Conservation (phyloP, 1,140 invertebrate genomes). For the Drosophila saltans region DNA sequence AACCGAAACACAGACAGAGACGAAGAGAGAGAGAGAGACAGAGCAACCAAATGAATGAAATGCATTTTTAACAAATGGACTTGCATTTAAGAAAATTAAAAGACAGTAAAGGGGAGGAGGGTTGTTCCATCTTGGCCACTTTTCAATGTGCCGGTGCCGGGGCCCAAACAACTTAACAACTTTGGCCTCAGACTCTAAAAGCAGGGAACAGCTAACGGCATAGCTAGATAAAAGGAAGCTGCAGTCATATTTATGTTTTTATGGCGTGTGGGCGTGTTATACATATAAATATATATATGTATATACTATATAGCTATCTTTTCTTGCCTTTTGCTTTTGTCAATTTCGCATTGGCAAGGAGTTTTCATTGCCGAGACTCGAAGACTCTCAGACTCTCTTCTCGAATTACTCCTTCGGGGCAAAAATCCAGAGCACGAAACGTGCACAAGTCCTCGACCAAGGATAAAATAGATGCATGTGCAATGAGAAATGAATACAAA, state of each 20-base stretch:
- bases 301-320: slow-evolving; percentile 1
- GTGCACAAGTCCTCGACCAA: slow-evolving; percentile 43
- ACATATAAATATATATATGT: neutral
- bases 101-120: neutral
- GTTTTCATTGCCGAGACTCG: slow-evolving; percentile 47
- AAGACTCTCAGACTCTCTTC: slow-evolving; percentile 35
- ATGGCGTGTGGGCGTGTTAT: slow-evolving; percentile 27
- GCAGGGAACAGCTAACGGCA: neutral
- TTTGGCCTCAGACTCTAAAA: slow-evolving; percentile 2
- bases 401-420: slow-evolving; percentile 55
- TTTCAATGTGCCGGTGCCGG: slow-evolving; percentile 25
- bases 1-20: slow-evolving; percentile 22
- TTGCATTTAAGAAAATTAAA: slow-evolving; percentile 55
- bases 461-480: slow-evolving; percentile 47
- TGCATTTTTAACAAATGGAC: slow-evolving; percentile 36
- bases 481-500: slow-evolving; percentile 53
- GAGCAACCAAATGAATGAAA: slow-evolving; percentile 46
- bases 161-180: slow-evolving; percentile 54
- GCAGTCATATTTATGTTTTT: slow-evolving; percentile 49
- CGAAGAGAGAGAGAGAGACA: slow-evolving; percentile 52
- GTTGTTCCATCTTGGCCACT: slow-evolving; percentile 30
- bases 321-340: slow-evolving; percentile 34
- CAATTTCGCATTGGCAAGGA: slow-evolving; percentile 56
- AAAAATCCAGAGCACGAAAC: slow-evolving; percentile 51
- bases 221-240: neutral